phyloP scores from a whole-genome alignment of 2,888 invertebrate species.

The Amblyteles armatorius region DNA sequence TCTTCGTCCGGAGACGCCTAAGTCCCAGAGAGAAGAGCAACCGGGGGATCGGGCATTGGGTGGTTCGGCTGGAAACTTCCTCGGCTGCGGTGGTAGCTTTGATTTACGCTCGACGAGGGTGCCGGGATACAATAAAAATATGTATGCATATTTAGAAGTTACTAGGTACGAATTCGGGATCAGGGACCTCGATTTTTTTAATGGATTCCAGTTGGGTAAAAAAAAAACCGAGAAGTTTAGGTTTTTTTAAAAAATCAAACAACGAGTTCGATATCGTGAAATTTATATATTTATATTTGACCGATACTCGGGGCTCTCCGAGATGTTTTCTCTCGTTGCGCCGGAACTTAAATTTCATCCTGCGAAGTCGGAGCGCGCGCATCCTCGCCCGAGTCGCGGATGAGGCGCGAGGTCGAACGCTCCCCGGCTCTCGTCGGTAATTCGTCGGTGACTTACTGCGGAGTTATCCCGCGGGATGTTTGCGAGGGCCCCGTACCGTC shows the following conservation, averaged over 20 bases:
- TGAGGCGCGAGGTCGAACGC: constrained; percentile 22
- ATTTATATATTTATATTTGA: not conserved
- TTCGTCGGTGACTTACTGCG: constrained; percentile 76
- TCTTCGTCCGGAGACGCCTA: constrained; percentile 13
- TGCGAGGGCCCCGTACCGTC: constrained; percentile 62
- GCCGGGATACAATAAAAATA: constrained; percentile 4
- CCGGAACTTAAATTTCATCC: not conserved
- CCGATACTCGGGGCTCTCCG: not conserved
- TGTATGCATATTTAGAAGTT: not conserved
- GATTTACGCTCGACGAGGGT: constrained; percentile 75
- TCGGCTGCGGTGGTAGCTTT: constrained; percentile 65
- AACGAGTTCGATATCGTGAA: not conserved
- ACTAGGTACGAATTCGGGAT: not conserved
- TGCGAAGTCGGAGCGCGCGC: not conserved
- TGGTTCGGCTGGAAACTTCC: constrained; percentile 1
- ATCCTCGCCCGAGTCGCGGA: not conserved
- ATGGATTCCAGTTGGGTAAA: not conserved
- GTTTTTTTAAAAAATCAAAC: not conserved
- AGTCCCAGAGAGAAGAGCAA: constrained; percentile 16
- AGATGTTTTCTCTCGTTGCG: not conserved
- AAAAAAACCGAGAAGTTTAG: not conserved
- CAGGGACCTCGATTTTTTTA: not conserved
- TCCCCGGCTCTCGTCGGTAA: constrained; percentile 56
- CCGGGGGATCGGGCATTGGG: not conserved
- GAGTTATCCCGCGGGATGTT: constrained; percentile 72